Evolutionary conservation across 2,888 invertebrate genomes (phyloP), one percentile per base, ranked within the genome.

Genomic region (Zonitis immaculata): DNA sequence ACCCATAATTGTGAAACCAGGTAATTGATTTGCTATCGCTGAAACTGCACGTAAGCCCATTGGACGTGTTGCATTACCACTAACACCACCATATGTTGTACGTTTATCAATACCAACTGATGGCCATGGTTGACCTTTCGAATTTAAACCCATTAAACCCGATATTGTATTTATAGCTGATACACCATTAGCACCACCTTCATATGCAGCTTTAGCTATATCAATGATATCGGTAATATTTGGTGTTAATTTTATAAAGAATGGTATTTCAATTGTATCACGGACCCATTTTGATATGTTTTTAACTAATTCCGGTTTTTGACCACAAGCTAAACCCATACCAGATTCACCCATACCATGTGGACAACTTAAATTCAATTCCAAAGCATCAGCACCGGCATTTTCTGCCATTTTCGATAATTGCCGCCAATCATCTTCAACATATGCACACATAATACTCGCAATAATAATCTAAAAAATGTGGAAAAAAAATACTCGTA

Each of bases 281-380:
- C 88, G 80, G 9, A 98, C 94, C 98, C 98, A 99, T 51, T 82
- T 78, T 0, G 95, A 89, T 68, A 99, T 98, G 58, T 89, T 85
- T 62, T 85, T 82, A 1, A 99, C 97, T 54, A 95, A 75, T 25
- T 86, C 85, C 0, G 95, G 90, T 73, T 95, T 87, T 82, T 97
- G 96, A 52, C 98, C 98, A 76, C 98, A 98, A 43, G 98, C 98
- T 47, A 99, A 78, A 0, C 98, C 99, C 98, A 99, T 98, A 35
- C 97, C 97, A 9, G 90, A 86, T 73, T 97, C 97, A 1, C 95
- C 96, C 96, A 99, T 98, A 6, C 98, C 98, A 75, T 99, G 98
- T 0, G 98, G 98, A 74, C 99, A 98, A 0, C 96, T 97, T 47
- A 99, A 77, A 79, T 99, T 99, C 47, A 98, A 77, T 71, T 99